Percentiles rank a stretch among this genome's conserved stretches.
These are phyloP conservation scores for Eidolon helvum DNA, from an alignment of 2,113 vertebrate species.

Conservation along the genomic window DNA sequence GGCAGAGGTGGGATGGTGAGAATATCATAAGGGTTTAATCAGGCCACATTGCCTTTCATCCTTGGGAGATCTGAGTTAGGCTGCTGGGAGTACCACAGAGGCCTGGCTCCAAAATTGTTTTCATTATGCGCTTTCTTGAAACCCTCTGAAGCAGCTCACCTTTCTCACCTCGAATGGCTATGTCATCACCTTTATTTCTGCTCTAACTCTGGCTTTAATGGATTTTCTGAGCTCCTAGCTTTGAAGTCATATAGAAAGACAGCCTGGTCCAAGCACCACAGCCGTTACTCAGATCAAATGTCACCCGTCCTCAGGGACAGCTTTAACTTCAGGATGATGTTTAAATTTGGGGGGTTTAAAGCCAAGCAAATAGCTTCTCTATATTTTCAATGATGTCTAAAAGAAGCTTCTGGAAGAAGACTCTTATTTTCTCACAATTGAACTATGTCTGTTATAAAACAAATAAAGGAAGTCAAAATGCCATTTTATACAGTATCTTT, in stretches of 20 bases:
- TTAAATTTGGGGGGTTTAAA: constrained; percentile 54
- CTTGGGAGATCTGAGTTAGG: constrained; percentile 63
- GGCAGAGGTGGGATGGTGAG: not conserved
- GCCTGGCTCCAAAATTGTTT: constrained; percentile 73
- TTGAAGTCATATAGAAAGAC: constrained; percentile 59
- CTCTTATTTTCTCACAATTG: constrained; percentile 9
- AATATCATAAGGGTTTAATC: constrained; percentile 62
- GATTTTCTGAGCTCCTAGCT: constrained; percentile 69
- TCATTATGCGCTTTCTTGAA: constrained; percentile 70
- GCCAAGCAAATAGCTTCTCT: constrained; percentile 55
- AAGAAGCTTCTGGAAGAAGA: constrained; percentile 39
- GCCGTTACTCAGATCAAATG: constrained; percentile 67
- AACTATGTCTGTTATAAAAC: constrained; percentile 43
- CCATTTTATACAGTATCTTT: constrained; percentile 30
- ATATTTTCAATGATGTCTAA: constrained; percentile 70
- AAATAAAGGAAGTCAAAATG: constrained; percentile 59
- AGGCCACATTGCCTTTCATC: constrained; percentile 72
- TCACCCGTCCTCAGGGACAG: constrained; percentile 57
- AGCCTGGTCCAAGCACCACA: constrained; percentile 46
- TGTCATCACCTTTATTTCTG: constrained; percentile 70
- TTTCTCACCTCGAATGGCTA: constrained; percentile 70
- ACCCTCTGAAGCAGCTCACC: constrained; percentile 71
- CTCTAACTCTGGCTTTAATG: constrained; percentile 73
- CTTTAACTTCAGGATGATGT: constrained; percentile 58
- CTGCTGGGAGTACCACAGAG: constrained; percentile 43